These are phyloP conservation scores for Criorhina ranunculi DNA, from an alignment of 2,888 invertebrate genomes.

Conservation along the genomic window DNA sequence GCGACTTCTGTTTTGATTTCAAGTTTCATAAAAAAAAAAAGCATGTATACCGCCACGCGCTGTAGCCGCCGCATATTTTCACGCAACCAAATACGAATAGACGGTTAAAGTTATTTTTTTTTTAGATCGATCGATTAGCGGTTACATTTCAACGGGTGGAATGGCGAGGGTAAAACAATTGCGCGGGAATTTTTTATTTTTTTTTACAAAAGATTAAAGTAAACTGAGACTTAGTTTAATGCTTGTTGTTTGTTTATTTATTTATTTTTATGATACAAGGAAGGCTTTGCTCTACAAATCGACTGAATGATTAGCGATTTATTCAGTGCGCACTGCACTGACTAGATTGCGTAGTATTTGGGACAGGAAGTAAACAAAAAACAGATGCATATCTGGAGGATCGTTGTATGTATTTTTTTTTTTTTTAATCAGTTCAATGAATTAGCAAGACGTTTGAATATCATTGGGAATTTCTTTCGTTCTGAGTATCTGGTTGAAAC, in stretches of 20 bases:
- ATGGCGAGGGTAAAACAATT: slow-evolving; percentile 30
- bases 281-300: slow-evolving; percentile 55
- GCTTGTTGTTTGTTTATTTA: slow-evolving; percentile 46
- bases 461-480: too few relatives aligned
- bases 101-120: slow-evolving; percentile 29
- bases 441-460: too few relatives aligned
- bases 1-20: slow-evolving; percentile 35
- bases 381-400: slow-evolving; percentile 5
- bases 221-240: slow-evolving; percentile 57
- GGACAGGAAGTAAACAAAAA: slow-evolving; percentile 21
- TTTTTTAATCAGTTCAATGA: too few relatives aligned
- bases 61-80: not conserved
- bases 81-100: slow-evolving; percentile 9
- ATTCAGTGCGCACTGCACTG: slow-evolving; percentile 35
- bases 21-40: slow-evolving; percentile 25
- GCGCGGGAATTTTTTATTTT: slow-evolving; percentile 42
- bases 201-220: slow-evolving; percentile 46
- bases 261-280: slow-evolving; percentile 36
- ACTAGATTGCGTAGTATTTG: slow-evolving; percentile 24
- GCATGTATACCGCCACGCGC: not conserved
- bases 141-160: not conserved
- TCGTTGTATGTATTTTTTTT: too few relatives aligned
- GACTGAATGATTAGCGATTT: slow-evolving; percentile 58
- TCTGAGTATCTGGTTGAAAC: too few relatives aligned
- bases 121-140: slow-evolving; percentile 45